A percentile compares a stretch with the other conserved stretches of the same genome.
Evolutionary conservation across 2,797 vertebrate species (phyloP).

Genomic region (Ctenosaura bakeri): DNA sequence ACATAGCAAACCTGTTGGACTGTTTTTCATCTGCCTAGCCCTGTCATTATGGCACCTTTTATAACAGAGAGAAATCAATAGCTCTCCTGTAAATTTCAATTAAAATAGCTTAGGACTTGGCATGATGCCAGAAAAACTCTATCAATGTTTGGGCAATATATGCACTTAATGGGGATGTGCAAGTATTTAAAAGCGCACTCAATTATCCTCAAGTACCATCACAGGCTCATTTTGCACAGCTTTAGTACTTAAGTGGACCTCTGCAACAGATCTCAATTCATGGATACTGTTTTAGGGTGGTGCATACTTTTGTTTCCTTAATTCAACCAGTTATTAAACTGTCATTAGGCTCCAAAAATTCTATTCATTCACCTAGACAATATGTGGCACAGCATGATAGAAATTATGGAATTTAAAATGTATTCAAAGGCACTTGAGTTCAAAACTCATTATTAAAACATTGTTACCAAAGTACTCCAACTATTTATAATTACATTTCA

Average conservation of each 20-base stretch:
- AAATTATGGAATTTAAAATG: constrained; percentile 8
- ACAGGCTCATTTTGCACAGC: constrained; percentile 34
- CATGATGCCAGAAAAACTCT: constrained; percentile 25
- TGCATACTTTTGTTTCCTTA: constrained; percentile 24
- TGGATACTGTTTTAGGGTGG: constrained; percentile 44
- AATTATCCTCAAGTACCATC: constrained; percentile 45
- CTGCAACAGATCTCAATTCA: constrained; percentile 46
- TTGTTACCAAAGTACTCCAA: constrained; percentile 2
- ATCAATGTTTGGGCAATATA: constrained; percentile 39
- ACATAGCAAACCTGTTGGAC: neutral
- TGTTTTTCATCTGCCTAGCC: constrained; percentile 6
- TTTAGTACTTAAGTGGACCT: constrained; percentile 44
- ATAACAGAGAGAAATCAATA: neutral
- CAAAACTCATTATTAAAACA: constrained; percentile 31
- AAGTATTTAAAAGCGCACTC: constrained; percentile 55
- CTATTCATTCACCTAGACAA: constrained; percentile 30
- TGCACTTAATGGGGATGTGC: constrained; percentile 38
- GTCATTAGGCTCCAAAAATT: constrained; percentile 40
- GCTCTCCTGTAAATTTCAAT: constrained; percentile 41
- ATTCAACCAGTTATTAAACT: constrained; percentile 48
- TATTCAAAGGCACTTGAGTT: constrained; percentile 17
- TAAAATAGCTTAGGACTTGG: constrained; percentile 30
- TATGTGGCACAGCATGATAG: constrained; percentile 9
- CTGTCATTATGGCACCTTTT: neutral
- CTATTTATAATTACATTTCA: constrained; percentile 7